phyloP scores from a whole-genome alignment of 2,113 vertebrate genomes.

The Oncorhynchus kisutch region DNA sequence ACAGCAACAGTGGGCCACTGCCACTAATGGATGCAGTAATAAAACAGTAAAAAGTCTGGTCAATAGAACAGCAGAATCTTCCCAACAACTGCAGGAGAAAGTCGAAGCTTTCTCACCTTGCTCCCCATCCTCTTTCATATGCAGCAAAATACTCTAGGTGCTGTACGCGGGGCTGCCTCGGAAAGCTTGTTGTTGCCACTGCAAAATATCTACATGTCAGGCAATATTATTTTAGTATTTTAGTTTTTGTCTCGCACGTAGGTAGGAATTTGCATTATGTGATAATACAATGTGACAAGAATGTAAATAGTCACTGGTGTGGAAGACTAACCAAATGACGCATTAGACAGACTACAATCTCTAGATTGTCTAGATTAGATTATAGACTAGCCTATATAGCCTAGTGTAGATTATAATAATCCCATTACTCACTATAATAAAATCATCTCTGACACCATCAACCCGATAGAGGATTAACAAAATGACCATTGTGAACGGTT shows the following conservation, averaged over 20 bases:
- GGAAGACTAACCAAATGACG: too few relatives aligned
- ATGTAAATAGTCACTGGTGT: too few relatives aligned
- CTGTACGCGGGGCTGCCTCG: too few relatives aligned
- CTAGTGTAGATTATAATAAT: background rate
- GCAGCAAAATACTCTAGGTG: slow-evolving; percentile 16
- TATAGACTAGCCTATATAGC: too few relatives aligned
- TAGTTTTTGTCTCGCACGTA: slow-evolving; percentile 15
- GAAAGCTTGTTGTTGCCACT: too few relatives aligned
- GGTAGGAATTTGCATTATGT: too few relatives aligned
- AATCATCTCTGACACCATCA: background rate
- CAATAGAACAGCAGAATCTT: background rate
- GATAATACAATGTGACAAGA: too few relatives aligned
- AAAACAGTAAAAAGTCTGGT: too few relatives aligned
- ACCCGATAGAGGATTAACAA: slow-evolving; percentile 17
- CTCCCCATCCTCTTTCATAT: slow-evolving; percentile 15
- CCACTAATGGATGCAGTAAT: background rate
- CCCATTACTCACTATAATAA: background rate
- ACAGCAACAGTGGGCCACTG: background rate
- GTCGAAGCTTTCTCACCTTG: background rate
- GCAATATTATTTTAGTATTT: too few relatives aligned
- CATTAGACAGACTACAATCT: too few relatives aligned
- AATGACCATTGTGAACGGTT: slow-evolving; percentile 29
- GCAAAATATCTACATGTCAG: too few relatives aligned
- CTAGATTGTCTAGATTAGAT: background rate
- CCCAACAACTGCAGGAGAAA: background rate